Percentiles rank a stretch among this genome's conserved stretches.
These are phyloP conservation scores for Ceriagrion tenellum DNA, from an alignment of 2,888 invertebrate genomes.

Conservation along the genomic window DNA sequence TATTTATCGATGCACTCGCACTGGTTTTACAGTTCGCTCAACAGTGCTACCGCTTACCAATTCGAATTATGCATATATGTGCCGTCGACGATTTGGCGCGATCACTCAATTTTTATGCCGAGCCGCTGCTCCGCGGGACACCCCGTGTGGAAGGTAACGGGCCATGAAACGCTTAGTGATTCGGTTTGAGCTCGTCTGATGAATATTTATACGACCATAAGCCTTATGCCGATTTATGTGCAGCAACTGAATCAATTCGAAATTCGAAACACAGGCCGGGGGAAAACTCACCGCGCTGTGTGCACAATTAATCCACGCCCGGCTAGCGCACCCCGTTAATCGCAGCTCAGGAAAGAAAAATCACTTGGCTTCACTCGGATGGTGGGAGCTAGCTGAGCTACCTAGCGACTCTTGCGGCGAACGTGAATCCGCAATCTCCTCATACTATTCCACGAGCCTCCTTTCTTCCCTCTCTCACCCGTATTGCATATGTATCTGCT, in stretches of 20 bases:
- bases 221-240: background rate
- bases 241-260: background rate
- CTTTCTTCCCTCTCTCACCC: background rate
- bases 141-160: background rate
- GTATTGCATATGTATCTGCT: background rate
- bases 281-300: background rate
- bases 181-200: background rate
- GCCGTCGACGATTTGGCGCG: too few relatives aligned
- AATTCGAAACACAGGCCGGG: background rate
- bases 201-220: background rate
- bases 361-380: background rate
- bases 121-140: background rate
- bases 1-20: too few relatives aligned
- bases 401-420: too few relatives aligned
- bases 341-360: background rate
- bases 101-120: too few relatives aligned
- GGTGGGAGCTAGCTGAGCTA: too few relatives aligned
- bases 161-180: background rate
- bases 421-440: too few relatives aligned
- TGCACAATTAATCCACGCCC: background rate
- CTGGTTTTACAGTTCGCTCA: too few relatives aligned
- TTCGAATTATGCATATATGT: too few relatives aligned
- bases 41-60: too few relatives aligned
- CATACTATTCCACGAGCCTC: too few relatives aligned
- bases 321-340: background rate